These are phyloP conservation scores for Sinohyriopsis cumingii DNA, from an alignment of 2,888 invertebrate species.

Conservation along the genomic window DNA sequence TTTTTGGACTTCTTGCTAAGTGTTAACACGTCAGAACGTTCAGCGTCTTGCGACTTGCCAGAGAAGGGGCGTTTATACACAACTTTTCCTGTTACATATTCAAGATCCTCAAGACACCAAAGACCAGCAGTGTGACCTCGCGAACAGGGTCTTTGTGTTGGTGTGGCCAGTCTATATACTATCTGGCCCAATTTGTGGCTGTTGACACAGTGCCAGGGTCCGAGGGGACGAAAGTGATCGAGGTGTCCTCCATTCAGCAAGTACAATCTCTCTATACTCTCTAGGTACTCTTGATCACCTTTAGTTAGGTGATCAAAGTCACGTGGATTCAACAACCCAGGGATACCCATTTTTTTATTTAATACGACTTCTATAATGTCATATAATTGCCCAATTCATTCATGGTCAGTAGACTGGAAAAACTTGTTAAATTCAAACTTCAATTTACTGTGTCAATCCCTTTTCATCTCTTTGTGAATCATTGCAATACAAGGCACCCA, in stretches of 20 bases:
- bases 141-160: constrained; percentile 39
- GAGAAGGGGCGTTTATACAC: too few species aligned
- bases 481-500: too few species aligned
- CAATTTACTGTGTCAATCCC: too few species aligned
- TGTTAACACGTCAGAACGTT: too few species aligned
- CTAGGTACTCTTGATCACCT: constrained; percentile 35
- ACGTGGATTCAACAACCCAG: constrained; percentile 21
- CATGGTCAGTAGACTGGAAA: too few species aligned
- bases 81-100: constrained; percentile 30
- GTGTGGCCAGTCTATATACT: constrained; percentile 39
- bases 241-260: constrained; percentile 42
- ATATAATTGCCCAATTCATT: too few species aligned
- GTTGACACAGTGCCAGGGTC: constrained; percentile 51
- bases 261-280: constrained; percentile 29
- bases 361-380: too few species aligned
- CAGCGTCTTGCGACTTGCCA: too few species aligned
- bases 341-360: too few species aligned
- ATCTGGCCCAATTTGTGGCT: constrained; percentile 35
- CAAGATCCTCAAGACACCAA: constrained; percentile 45
- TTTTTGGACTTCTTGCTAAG: too few species aligned
- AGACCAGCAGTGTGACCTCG: constrained; percentile 42
- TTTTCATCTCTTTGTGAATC: too few species aligned
- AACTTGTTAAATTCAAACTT: too few species aligned
- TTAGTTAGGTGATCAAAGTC: constrained; percentile 42
- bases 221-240: constrained; percentile 45